These are phyloP conservation scores for Ascidia mentula DNA, from an alignment of 23 tunicate species.

Conservation along the genomic window DNA sequence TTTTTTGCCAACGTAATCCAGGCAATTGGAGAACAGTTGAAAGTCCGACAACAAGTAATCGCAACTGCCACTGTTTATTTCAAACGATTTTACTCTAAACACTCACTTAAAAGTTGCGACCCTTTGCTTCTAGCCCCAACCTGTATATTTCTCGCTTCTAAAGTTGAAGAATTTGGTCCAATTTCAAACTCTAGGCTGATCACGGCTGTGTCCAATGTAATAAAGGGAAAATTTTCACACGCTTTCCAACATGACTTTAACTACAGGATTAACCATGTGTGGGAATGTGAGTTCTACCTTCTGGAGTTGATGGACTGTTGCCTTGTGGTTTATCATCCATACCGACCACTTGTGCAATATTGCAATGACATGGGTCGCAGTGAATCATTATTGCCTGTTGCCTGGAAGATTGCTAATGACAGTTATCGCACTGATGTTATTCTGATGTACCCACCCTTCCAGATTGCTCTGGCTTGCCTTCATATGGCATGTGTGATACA, in stretches of 20 bases:
- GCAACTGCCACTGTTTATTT: slow-evolving; percentile 97
- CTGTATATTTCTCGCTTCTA: slow-evolving; percentile 78
- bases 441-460: slow-evolving; percentile 81
- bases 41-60: slow-evolving; percentile 88
- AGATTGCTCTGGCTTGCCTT: slow-evolving; percentile 82
- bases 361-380: slow-evolving; percentile 38
- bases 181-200: slow-evolving; percentile 66
- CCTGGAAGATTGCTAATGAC: slow-evolving; percentile 95
- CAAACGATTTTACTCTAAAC: slow-evolving; percentile 75
- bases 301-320: slow-evolving; percentile 95
- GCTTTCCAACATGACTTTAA: slow-evolving; percentile 66
- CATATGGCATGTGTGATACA: slow-evolving; percentile 89
- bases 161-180: slow-evolving; percentile 89
- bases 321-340: slow-evolving; percentile 90
- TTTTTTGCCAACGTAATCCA: slow-evolving; percentile 93
- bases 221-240: slow-evolving; percentile 72
- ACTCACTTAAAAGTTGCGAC: slow-evolving; percentile 78
- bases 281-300: slow-evolving; percentile 95
- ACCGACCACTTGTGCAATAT: slow-evolving; percentile 80
- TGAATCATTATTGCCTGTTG: slow-evolving; percentile 63
- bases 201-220: slow-evolving; percentile 34
- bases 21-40: slow-evolving; percentile 86
- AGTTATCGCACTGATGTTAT: slow-evolving; percentile 84
- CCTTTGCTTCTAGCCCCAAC: slow-evolving; percentile 88
- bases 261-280: slow-evolving; percentile 64